phyloP scores from a whole-genome alignment of 2,797 vertebrate genomes.

The Nannoperca australis region DNA sequence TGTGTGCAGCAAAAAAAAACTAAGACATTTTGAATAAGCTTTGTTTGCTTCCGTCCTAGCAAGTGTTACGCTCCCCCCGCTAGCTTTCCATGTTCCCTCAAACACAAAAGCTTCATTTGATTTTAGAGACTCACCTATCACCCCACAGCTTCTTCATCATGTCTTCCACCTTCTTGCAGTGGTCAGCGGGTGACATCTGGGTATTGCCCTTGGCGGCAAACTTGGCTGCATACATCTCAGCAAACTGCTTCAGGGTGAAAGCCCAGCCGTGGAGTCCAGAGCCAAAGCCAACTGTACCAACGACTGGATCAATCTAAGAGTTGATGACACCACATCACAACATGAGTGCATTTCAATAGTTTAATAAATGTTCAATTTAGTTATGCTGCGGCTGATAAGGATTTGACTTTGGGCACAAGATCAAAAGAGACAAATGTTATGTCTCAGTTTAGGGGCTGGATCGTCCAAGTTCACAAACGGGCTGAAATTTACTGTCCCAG shows the following conservation, averaged over 20 bases:
- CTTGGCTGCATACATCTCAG: conserved; percentile 95
- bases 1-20: no score
- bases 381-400: accelerated
- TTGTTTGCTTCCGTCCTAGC: no score
- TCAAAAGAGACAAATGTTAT: background rate
- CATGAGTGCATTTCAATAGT: background rate
- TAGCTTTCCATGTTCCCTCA: no score
- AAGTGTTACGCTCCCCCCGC: accelerated
- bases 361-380: background rate
- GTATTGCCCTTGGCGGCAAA: conserved; percentile 93
- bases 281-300: conserved; percentile 94
- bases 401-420: background rate
- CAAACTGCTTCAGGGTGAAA: conserved; percentile 98
- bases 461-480: background rate
- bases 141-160: conserved; percentile 99
- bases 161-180: conserved; percentile 96
- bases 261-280: conserved; percentile 97
- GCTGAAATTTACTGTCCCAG: background rate
- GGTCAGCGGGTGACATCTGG: conserved; percentile 84
- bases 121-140: conserved; percentile 85
- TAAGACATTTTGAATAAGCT: background rate
- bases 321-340: background rate
- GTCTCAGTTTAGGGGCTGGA: no score
- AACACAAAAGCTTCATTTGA: accelerated
- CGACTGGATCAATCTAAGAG: conserved; percentile 90